Conservation (phyloP, 2,888 invertebrate species). For the Bellardia pandia region DNA sequence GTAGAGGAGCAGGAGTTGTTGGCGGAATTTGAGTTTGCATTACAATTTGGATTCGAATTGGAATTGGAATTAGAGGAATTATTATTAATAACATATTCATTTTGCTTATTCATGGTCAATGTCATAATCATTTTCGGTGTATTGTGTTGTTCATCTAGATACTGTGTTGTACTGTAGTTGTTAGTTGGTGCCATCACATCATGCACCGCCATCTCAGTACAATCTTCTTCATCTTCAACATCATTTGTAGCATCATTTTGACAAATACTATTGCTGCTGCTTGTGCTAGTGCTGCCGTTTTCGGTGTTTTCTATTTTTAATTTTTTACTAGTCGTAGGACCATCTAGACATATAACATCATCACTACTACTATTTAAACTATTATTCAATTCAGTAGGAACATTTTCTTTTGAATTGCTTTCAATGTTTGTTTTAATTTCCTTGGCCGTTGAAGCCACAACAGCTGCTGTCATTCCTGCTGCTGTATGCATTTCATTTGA, state of each 20-base stretch:
- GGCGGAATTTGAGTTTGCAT: slow-evolving; percentile 50
- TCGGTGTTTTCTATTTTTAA: slow-evolving; percentile 75
- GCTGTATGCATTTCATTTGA: slow-evolving; percentile 61
- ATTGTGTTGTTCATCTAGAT: slow-evolving; percentile 56
- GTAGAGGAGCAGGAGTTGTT: slow-evolving; percentile 60
- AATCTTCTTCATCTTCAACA: slow-evolving; percentile 15
- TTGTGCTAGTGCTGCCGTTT: slow-evolving; percentile 30
- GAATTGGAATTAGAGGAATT: slow-evolving; percentile 31
- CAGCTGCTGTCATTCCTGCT: background rate
- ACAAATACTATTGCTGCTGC: slow-evolving; percentile 38
- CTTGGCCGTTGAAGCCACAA: slow-evolving; percentile 5
- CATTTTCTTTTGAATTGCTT: slow-evolving; percentile 59
- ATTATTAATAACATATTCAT: slow-evolving; percentile 49
- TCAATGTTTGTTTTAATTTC: slow-evolving; percentile 27
- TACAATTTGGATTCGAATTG: slow-evolving; percentile 29
- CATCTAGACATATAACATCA: slow-evolving; percentile 69
- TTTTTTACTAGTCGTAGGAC: slow-evolving; percentile 77
- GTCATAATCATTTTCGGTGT: slow-evolving; percentile 36
- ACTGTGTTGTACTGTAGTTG: slow-evolving; percentile 30
- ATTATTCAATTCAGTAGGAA: slow-evolving; percentile 68
- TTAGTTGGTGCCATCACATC: slow-evolving; percentile 20
- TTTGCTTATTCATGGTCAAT: slow-evolving; percentile 46
- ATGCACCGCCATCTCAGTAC: background rate
- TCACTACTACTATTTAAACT: slow-evolving; percentile 56
- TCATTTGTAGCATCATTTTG: slow-evolving; percentile 44